Evolutionary conservation across 2,888 invertebrate species (phyloP).

Genomic region (Archips xylosteana): DNA sequence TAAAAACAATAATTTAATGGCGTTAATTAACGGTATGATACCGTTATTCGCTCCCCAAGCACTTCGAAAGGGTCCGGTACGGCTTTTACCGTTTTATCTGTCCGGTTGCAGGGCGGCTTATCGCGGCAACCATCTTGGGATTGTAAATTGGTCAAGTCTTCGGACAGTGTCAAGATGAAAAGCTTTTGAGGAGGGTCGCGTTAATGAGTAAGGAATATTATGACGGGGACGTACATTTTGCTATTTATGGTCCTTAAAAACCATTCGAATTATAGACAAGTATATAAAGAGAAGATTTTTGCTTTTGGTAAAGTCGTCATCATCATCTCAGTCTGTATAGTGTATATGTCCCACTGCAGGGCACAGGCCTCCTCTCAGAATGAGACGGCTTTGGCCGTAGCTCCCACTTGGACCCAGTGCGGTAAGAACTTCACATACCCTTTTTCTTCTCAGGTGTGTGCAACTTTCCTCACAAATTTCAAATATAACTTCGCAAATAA

Average conservation of each 20-base stretch:
- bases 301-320: no score
- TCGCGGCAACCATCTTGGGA: conserved; percentile 77
- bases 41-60: conserved; percentile 47
- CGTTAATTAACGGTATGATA: conserved; percentile 34
- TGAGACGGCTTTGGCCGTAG: no score
- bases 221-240: conserved; percentile 11
- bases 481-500: no score
- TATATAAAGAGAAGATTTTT: no score
- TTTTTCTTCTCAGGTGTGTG: no score
- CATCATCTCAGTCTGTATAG: no score
- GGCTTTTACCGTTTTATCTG: conserved; percentile 76
- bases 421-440: no score
- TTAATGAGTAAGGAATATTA: conserved; percentile 70
- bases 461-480: no score
- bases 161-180: conserved; percentile 76
- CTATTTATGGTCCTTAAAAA: neutral
- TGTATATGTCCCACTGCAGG: no score
- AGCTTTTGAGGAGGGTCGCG: conserved; percentile 77
- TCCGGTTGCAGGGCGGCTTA: conserved; percentile 72
- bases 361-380: no score
- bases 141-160: conserved; percentile 67
- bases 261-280: no score
- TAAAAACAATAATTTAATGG: conserved; percentile 26
- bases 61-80: conserved; percentile 54
- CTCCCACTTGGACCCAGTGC: no score